A percentile compares a stretch with the other conserved stretches of the same genome.
phyloP scores from a whole-genome alignment of 2,888 invertebrate species.

The Agrotis exclamationis region DNA sequence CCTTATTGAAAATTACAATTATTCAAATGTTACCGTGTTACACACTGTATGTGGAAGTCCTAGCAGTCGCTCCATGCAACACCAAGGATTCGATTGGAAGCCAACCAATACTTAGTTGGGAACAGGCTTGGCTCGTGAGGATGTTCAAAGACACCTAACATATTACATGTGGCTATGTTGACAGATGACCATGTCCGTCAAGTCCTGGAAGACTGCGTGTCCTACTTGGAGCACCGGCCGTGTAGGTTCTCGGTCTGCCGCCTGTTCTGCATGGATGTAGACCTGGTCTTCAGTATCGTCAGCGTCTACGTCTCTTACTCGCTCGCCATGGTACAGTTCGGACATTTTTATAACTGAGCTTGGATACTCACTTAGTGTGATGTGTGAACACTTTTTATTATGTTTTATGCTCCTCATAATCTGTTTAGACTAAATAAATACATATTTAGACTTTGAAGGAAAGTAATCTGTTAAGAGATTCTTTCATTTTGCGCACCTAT shows the following conservation, averaged over 20 bases:
- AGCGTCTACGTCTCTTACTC: background rate
- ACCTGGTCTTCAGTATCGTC: background rate
- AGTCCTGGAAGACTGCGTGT: conserved; percentile 3
- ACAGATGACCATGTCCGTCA: background rate
- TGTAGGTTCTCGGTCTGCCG: background rate
- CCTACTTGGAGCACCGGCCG: background rate
- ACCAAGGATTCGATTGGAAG: background rate
- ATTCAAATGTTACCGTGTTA: too few relatives aligned
- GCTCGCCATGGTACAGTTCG: conserved; percentile 5
- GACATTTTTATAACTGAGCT: conserved; percentile 11
- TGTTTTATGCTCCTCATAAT: too few relatives aligned
- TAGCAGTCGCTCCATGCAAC: too few relatives aligned
- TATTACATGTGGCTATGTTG: background rate
- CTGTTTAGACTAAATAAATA: too few relatives aligned
- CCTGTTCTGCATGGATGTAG: background rate
- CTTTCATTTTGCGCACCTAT: too few relatives aligned
- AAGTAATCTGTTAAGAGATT: too few relatives aligned
- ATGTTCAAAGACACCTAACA: background rate
- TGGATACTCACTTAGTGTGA: background rate
- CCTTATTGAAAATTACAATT: too few relatives aligned
- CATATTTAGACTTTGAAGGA: too few relatives aligned
- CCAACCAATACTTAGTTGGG: background rate
- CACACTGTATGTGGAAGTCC: too few relatives aligned
- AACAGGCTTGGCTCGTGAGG: background rate
- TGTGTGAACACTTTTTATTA: background rate